A percentile compares a stretch with the other conserved stretches of the same genome.
These are phyloP conservation scores for Nemurella pictetii DNA, from an alignment of 2,888 invertebrate genomes.

Conservation along the genomic window DNA sequence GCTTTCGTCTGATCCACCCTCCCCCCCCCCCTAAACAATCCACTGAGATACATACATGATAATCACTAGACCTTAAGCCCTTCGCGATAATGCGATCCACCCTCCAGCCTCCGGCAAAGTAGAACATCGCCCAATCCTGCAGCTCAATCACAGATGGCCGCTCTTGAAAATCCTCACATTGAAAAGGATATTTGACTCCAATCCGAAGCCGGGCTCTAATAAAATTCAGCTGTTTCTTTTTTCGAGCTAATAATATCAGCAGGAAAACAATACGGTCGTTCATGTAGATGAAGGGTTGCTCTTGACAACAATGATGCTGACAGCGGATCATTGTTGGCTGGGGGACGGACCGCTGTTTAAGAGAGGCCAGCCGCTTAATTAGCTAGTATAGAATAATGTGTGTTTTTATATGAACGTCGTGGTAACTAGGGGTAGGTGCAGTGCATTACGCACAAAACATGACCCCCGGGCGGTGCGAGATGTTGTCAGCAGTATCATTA, in stretches of 20 bases:
- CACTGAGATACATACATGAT: background rate
- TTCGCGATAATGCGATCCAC: background rate
- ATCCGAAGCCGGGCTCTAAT: background rate
- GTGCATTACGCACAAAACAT: background rate
- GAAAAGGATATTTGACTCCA: constrained; percentile 29
- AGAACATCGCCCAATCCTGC: background rate
- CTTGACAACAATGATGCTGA: constrained; percentile 10
- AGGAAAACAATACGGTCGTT: constrained; percentile 25
- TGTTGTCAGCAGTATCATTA: background rate
- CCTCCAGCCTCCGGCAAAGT: background rate
- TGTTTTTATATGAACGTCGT: background rate
- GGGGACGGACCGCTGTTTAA: background rate
- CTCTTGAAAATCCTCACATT: constrained; percentile 11
- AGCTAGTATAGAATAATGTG: background rate
- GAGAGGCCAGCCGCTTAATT: background rate
- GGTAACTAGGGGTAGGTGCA: background rate
- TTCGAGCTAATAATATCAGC: constrained; percentile 20
- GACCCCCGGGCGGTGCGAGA: background rate
- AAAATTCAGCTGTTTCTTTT: constrained; percentile 21
- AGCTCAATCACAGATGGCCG: constrained; percentile 25
- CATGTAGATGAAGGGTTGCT: constrained; percentile 13
- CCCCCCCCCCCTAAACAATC: background rate
- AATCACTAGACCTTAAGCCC: constrained; percentile 14
- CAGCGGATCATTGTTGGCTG: background rate
- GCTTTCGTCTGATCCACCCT: background rate